Evolutionary conservation across 2,797 vertebrate genomes (phyloP), one percentile per base, ranked within the genome.

Genomic region (Pangasius djambal): DNA sequence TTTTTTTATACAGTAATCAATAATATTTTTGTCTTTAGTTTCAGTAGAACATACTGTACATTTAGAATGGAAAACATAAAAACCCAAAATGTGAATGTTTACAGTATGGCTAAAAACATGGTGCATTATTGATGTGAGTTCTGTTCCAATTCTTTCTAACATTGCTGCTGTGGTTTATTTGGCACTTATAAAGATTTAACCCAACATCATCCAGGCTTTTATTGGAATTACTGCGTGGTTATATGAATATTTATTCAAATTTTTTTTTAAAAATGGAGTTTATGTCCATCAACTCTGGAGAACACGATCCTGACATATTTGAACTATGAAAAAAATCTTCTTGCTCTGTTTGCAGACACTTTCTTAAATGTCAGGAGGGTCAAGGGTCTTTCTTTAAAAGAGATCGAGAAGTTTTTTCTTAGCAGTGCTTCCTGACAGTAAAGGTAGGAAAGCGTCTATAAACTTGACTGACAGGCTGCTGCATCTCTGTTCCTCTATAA

Each of bases 301-400:
- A 85, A 50, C 40, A 85, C 0, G 16, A 52, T 20, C 34, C 31
- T 84, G 37, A 48, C 37, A n/a, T 65, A 31, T 67, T 37, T 40
- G 69, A 72, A 34, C 9, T 55, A 55, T 50, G 20, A 85, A 70
- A 85, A 85, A 40, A 57, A 40, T 65, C 37, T 16, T n/a, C 34
- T 34, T 37, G n/a, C 34, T 48, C 25, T 20, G 4, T 77, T 86
- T 77, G 57, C 34, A 28, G 34, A 50, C 37, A 44, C 44, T 61
- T 61, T 61, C 55, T 86, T 61, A 86, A 78, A 87, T 78, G 86
- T 65, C 59, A 87, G 59, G 12, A 50, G 57, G 86, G 55, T 52
- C 61, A 86, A 63, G 28, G 55, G 57, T 63, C 57, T 63, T 86
- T 75, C 55, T 75, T 75, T 52, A 74, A 44, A 86, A 40, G 40